Base-by-base conservation (phyloP, 2,113 vertebrate species). In the Phalacrocorax brasilianus region DNA sequence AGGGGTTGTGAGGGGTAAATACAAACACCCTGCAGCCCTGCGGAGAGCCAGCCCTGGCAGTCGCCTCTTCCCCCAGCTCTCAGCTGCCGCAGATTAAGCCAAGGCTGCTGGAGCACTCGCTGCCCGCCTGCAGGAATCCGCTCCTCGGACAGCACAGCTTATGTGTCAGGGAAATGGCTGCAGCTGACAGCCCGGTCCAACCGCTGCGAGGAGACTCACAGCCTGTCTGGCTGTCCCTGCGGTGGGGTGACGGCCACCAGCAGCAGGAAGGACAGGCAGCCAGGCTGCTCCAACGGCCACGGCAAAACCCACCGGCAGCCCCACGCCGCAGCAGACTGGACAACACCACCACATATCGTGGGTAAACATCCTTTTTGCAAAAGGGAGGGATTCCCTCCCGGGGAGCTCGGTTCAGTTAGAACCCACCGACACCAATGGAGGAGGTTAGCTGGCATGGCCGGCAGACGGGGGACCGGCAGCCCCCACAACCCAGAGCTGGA, bases 261-360 rank as follows among this genome's bases (percentile, higher is more conserved):
- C 76, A 44, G 49, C 1, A 10, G 58, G 28, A 27, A 52, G 75
- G 75, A 52, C 35, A 22, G 47, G 35, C 28, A 27, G 76, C 13
- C 8, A 55, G 49, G 78, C 63, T 12, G 42, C 52, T 52, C 9
- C 32, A 24, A 23, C 9, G 0, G 47, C 27, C 40, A 5, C 2
- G 1, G 49, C 49, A 30, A 45, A n/a, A 52, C 3, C 79, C 82
- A 45, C 27, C 8, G 0, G 71, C 28, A 19, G 47, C 23, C 56
- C 35, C 9, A 4, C 5, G 53, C 49, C 3, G 14, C 50, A 23
- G 33, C 28, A 11, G 68, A 9, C 17, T 3, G 14, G 65, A 22
- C 3, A 2, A 52, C 45, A 38, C 38, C 6, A 5, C 22, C 9
- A 6, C 33, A 3, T 2, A 3, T 6, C 0, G 2, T 7, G 20